Base-by-base conservation (phyloP, 2,888 invertebrate species). In the Hypomecis atomaria region DNA sequence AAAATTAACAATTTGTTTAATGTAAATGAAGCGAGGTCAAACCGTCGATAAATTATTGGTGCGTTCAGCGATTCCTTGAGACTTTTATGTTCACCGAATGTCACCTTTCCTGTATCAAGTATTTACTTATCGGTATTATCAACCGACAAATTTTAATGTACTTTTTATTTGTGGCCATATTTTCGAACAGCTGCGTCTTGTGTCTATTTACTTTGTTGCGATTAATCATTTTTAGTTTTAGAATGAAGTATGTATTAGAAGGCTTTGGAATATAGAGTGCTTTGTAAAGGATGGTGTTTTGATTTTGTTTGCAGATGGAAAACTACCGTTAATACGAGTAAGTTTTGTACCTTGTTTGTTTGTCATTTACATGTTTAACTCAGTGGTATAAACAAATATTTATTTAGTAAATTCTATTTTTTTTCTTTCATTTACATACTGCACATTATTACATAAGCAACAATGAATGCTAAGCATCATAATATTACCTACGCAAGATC, bases 1-100 rank as follows among this genome's bases (percentile, higher is more conserved):
- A 90, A 91, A 92, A 92, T 92, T 92, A 92, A 92, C 91, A 92
- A 92, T 92, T 92, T 92, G 92, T 92, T 92, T 91, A 92, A 92
- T 90, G 88, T 87, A 91, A 92, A 92, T 91, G 89, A 90, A 86
- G 84, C 85, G 88, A 86, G 87, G 88, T 87, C 87, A 88, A 85
- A 83, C 80, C 78, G 76, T 85, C 87, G 84, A 89, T 92, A 92
- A 92, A 88, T 92, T 91, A 90, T 90, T 82, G 82, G 81, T 75
- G 76, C 87, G 81, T 83, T 89, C 86, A 89, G 86, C 88, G 85
- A 86, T 83, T 84, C 81, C 79, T 86, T 83, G 78, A 73, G 81
- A 81, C 81, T 83, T 86, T 89, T 86, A 87, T 90, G 89, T 84
- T 83, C 78, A 85, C 88, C 89, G 91, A 91, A 87, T 92, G 92